These are phyloP conservation scores for Callinectes sapidus DNA, from an alignment of 2,888 invertebrate species.

Conservation along the genomic window DNA sequence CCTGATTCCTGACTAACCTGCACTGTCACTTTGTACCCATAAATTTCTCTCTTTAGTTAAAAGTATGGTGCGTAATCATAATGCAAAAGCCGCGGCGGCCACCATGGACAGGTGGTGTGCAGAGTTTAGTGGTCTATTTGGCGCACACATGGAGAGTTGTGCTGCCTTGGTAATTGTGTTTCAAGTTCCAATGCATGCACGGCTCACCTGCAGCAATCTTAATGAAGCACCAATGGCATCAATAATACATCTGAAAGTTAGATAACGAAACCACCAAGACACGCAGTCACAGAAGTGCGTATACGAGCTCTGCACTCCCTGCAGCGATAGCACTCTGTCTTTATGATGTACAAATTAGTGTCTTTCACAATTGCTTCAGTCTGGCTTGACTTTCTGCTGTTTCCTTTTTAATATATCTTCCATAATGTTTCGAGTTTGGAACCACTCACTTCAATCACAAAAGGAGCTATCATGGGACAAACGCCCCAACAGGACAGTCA, in stretches of 20 bases:
- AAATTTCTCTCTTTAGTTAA: background rate
- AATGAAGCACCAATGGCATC: background rate
- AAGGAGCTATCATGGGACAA: no score
- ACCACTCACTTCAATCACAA: no score
- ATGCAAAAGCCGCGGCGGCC: background rate
- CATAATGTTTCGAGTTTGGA: no score
- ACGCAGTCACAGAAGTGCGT: background rate
- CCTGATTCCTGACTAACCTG: background rate
- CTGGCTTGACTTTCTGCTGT: no score
- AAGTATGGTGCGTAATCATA: background rate
- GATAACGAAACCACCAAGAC: background rate
- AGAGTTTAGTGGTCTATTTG: background rate
- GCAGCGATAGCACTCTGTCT: background rate
- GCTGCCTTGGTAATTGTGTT: background rate
- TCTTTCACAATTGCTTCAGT: no score
- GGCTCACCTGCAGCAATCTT: background rate
- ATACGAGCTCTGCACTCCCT: background rate
- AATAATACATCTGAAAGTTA: background rate
- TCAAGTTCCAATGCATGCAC: background rate
- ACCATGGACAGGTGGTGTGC: background rate
- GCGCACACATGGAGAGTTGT: background rate
- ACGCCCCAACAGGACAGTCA: no score
- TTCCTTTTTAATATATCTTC: no score
- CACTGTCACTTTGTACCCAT: background rate
- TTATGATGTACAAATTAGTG: no score